These are phyloP conservation scores for Naso thynnoides DNA, from an alignment of 2,797 vertebrate species.

Conservation along the genomic window DNA sequence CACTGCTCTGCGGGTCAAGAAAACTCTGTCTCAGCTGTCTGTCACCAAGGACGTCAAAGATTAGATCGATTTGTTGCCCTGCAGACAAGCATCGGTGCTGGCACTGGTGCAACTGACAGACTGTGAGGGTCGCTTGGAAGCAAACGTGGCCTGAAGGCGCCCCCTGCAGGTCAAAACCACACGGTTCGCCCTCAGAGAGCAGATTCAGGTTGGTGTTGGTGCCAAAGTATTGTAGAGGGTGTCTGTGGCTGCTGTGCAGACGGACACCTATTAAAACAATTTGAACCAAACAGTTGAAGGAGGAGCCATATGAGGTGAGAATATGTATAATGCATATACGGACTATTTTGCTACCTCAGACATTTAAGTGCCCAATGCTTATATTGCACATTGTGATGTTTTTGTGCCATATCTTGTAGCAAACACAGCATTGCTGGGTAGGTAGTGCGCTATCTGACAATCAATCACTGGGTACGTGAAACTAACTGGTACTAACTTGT, in stretches of 20 bases:
- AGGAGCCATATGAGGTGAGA: slow-evolving; percentile 60
- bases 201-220: slow-evolving; percentile 51
- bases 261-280: slow-evolving; percentile 27
- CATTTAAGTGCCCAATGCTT: slow-evolving; percentile 81
- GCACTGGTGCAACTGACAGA: slow-evolving; percentile 30
- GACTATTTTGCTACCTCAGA: slow-evolving; percentile 91
- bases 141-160: slow-evolving; percentile 36
- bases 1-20: slow-evolving; percentile 96
- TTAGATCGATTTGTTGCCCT: slow-evolving; percentile 63
- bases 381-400: slow-evolving; percentile 76
- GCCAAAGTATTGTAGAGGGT: slow-evolving; percentile 72
- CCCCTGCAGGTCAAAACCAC: slow-evolving; percentile 49
- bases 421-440: slow-evolving; percentile 56
- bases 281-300: slow-evolving; percentile 51
- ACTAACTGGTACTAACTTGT: slow-evolving; percentile 20
- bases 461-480: slow-evolving; percentile 30
- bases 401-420: slow-evolving; percentile 77
- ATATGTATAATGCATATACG: slow-evolving; percentile 60
- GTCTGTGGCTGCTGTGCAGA: slow-evolving; percentile 44
- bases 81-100: slow-evolving; percentile 45
- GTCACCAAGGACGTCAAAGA: slow-evolving; percentile 88
- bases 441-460: slow-evolving; percentile 55
- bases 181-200: slow-evolving; percentile 38
- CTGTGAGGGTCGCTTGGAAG: slow-evolving; percentile 10
- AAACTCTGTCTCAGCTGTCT: slow-evolving; percentile 93